Percentiles rank a stretch among this genome's conserved stretches.
These are phyloP conservation scores for Epinotia nisella DNA, from an alignment of 2,888 invertebrate genomes.

Conservation along the genomic window DNA sequence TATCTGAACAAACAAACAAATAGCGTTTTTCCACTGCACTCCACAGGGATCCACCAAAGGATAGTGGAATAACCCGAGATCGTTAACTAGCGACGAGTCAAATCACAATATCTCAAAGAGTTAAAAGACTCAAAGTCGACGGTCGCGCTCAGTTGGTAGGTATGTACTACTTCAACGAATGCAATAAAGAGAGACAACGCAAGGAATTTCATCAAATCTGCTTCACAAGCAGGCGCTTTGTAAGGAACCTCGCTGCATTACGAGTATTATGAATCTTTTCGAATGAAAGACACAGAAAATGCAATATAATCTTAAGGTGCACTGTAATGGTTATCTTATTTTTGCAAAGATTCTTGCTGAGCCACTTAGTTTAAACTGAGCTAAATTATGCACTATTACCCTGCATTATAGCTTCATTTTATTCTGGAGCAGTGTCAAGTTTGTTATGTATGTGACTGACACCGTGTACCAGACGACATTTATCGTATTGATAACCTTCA, in stretches of 20 bases:
- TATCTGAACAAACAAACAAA: background rate
- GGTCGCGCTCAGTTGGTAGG: constrained; percentile 10
- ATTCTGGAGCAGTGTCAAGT: background rate
- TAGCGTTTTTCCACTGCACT: background rate
- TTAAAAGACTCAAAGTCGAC: constrained; percentile 14
- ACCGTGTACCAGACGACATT: background rate
- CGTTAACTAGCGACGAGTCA: background rate
- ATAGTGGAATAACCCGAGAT: constrained; percentile 1
- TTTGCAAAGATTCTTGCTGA: background rate
- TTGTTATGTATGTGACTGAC: background rate
- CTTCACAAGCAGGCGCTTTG: constrained; percentile 13
- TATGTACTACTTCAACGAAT: constrained; percentile 25
- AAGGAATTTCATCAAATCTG: constrained; percentile 40
- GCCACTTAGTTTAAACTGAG: background rate
- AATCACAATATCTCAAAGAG: constrained; percentile 16
- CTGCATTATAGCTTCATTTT: background rate
- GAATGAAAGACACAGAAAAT: constrained; percentile 3
- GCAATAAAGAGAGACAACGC: constrained; percentile 41
- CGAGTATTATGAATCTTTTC: constrained; percentile 16
- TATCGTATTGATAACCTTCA: background rate
- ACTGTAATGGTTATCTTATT: background rate
- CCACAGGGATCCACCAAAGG: background rate
- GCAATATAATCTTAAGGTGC: constrained; percentile 9
- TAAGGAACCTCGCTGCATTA: constrained; percentile 14
- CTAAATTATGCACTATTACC: background rate